These are phyloP conservation scores for Radopholus similis DNA, from an alignment of 1,140 invertebrate genomes.

Conservation along the genomic window DNA sequence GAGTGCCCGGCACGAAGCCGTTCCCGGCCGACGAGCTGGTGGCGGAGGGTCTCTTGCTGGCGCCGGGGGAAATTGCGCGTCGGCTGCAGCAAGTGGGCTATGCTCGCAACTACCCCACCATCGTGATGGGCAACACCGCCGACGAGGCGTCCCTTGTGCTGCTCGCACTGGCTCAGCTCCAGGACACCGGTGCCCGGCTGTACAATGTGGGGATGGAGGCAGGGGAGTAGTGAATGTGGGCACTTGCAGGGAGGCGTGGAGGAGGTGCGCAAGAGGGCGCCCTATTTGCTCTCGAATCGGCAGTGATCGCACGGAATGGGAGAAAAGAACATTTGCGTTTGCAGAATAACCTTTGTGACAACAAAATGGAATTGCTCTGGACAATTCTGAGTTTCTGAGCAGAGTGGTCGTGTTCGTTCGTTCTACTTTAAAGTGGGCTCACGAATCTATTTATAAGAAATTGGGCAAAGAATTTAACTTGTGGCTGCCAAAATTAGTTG, in stretches of 20 bases:
- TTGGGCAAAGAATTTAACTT: not conserved
- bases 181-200: conserved; percentile 24
- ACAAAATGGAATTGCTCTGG: not conserved
- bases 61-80: conserved; percentile 23
- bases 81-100: conserved; percentile 38
- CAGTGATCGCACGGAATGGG: not conserved
- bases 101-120: conserved; percentile 30
- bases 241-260: conserved; percentile 36
- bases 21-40: conserved; percentile 39
- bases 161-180: conserved; percentile 27
- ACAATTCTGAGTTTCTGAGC: not conserved
- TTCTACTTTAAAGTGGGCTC: not conserved
- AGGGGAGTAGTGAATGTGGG: not conserved
- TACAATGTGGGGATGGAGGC: conserved; percentile 29
- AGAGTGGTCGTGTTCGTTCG: not conserved
- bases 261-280: conserved; percentile 25
- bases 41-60: conserved; percentile 23
- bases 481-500: not conserved
- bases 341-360: not conserved
- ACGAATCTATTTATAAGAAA: not conserved
- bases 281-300: conserved; percentile 22
- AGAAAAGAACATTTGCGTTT: not conserved
- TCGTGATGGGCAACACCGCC: conserved; percentile 36
- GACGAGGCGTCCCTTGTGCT: conserved; percentile 41
- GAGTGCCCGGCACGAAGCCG: conserved; percentile 30